Evolutionary conservation across 1,140 invertebrate genomes (phyloP).

Genomic region (Pectinophora gossypiella): DNA sequence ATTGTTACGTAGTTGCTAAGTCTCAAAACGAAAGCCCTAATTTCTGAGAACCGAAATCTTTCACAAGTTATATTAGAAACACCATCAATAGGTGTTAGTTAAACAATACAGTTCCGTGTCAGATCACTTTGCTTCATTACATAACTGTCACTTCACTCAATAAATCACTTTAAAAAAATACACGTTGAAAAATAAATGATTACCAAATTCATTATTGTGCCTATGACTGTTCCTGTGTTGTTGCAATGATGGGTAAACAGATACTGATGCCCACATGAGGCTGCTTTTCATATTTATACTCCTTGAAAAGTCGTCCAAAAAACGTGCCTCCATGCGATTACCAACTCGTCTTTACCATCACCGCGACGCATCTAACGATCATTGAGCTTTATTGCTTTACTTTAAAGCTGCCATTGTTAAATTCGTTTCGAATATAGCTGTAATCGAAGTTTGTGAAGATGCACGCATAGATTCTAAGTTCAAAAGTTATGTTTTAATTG

Average conservation of each 20-base stretch:
- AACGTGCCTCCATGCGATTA: too few relatives aligned
- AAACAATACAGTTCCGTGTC: background rate
- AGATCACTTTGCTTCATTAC: background rate
- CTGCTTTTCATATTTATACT: constrained; percentile 58
- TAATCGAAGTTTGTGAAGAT: constrained; percentile 24
- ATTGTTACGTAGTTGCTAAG: background rate
- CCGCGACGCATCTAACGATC: background rate
- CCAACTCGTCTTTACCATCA: too few relatives aligned
- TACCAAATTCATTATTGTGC: constrained; percentile 52
- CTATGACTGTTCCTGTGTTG: constrained; percentile 22
- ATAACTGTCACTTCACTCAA: constrained; percentile 8
- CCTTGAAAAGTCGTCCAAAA: constrained; percentile 56
- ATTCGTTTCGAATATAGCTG: background rate
- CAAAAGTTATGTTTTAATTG: constrained; percentile 21
- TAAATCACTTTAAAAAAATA: constrained; percentile 15
- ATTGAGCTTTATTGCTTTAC: background rate
- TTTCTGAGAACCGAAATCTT: background rate
- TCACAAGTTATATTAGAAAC: background rate
- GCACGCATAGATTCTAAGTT: constrained; percentile 38
- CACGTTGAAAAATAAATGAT: constrained; percentile 16
- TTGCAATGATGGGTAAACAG: constrained; percentile 32
- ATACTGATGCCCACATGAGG: constrained; percentile 37
- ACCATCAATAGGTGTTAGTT: background rate
- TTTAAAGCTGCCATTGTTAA: background rate
- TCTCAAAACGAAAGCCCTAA: background rate